A percentile compares a stretch with the other conserved stretches of the same genome.
phyloP scores from a whole-genome alignment of 1,140 invertebrate species.

The Drosophila ficusphila region DNA sequence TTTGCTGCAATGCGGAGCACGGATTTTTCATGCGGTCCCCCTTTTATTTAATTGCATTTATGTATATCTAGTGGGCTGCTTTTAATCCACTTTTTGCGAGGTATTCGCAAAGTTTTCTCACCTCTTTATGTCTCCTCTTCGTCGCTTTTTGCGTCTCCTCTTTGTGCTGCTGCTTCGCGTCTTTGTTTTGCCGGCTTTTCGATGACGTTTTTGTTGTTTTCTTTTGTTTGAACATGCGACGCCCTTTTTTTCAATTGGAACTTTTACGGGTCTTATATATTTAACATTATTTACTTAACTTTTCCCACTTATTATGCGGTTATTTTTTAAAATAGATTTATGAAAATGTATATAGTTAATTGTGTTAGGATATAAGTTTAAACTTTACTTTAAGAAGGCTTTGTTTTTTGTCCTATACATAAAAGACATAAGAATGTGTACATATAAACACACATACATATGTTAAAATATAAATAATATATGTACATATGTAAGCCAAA shows the following conservation, averaged over 20 bases:
- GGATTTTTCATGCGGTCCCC: conserved; percentile 12
- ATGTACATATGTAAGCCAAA: too few relatives aligned
- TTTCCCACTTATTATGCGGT: too few relatives aligned
- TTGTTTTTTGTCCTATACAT: too few relatives aligned
- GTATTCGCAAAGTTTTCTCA: conserved; percentile 33
- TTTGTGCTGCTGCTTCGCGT: conserved; percentile 64
- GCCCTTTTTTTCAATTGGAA: conserved; percentile 74
- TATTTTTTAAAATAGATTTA: too few relatives aligned
- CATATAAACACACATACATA: too few relatives aligned
- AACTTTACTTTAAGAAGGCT: too few relatives aligned
- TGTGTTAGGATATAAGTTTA: too few relatives aligned
- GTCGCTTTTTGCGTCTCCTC: conserved; percentile 35
- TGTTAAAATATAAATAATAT: too few relatives aligned
- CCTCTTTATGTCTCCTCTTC: conserved; percentile 1
- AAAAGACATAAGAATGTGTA: too few relatives aligned
- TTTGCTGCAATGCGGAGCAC: conserved; percentile 59
- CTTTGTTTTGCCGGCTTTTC: conserved; percentile 78
- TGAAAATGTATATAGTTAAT: too few relatives aligned
- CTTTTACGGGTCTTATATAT: too few relatives aligned
- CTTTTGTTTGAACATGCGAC: conserved; percentile 42
- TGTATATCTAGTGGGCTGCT: conserved; percentile 15
- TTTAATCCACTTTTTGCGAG: conserved; percentile 13
- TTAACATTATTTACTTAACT: too few relatives aligned
- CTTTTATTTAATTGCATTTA: conserved; percentile 27
- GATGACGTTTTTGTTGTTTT: conserved; percentile 25